Evolutionary conservation across 2,113 vertebrate genomes (phyloP), one percentile per base, ranked within the genome.

Genomic region (Panthera uncia): DNA sequence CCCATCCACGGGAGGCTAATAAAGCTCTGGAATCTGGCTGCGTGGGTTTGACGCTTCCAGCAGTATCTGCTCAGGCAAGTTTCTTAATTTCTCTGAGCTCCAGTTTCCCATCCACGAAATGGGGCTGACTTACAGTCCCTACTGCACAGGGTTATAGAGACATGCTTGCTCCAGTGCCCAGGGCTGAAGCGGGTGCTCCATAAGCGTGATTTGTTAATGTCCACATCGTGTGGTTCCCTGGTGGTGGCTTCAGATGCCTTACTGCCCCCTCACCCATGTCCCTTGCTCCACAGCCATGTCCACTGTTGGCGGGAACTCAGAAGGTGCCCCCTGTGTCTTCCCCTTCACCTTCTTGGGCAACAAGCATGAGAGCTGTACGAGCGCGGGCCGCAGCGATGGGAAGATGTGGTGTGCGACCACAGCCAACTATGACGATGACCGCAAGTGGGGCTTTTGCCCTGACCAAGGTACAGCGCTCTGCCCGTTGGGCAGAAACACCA

Each of bases 391-490:
- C 94, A 99, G 98, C 0, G 99, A 99, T 0, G 99, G 99, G 65
- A 99, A 99, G 95, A 97, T 99, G 98, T 99, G 99, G 99, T 99
- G 99, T 0, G 99, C 99, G 0, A 98, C 98, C 27, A 99, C 99
- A 7, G 98, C 99, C 86, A 99, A 98, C 97, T 99, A 99, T 0
- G 99, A 99, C 0, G 99, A 99, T 0, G 99, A 99, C 98, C 99
- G 99, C 96, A 99, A 99, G 97, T 99, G 99, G 99, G 99, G 99
- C 92, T 99, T 99, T 88, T 99, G 99, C 97, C 99, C 99, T 0
- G 99, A 99, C 38, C 99, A 99, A 99, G 99, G 99, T 99, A 98
- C 12, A 0, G 0, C 23, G 4, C 55, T 7, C 73, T 1, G 57
- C 48, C 13, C 9, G 3, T 7, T 4, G n/a, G 36, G 38, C 27